Base-by-base conservation (phyloP, 2,888 invertebrate genomes). In the Spatulosminthurus flaviceps region DNA sequence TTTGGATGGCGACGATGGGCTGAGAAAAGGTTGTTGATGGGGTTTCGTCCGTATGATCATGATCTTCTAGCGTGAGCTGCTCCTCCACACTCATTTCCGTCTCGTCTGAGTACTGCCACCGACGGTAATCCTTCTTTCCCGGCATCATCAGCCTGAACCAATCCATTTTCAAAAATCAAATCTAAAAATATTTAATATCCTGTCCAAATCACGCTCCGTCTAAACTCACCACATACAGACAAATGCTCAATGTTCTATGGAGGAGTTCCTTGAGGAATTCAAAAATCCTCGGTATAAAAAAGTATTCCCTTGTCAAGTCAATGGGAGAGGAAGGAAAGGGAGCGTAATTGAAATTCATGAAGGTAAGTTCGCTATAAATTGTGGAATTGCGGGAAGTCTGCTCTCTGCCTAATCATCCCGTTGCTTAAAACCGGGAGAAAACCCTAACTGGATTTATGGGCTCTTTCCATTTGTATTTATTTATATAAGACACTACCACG, bases 61-160 rank as follows among this genome's bases (percentile, higher is more conserved):
- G 82, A 78, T 85, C 85, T 67, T 84, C 85, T 9, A 85, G 80
- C 22, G 85, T 84, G 26, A 84, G 81, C 77, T 84, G 84, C 75
- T 85, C 85, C 43, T 85, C 85, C 81, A 83, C 83, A 79, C 82
- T 84, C 74, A 85, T 85, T 79, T 85, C 85, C 78, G 83, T 83
- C 75, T 85, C 85, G 75, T 85, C 84, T 29, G 82, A 82, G 74
- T 84, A 84, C 79, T 84, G 82, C 85, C 85, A 85, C 73, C 85
- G 75, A 61, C 81, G 80, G 82, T 85, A 85, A 66, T 85, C 82
- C 67, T 70, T 79, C 79, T 82, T 81, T 71, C 81, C 82, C 79
- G 82, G 80, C 76, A 78, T 78, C 34, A 19, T 77, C 21, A 16
- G n/a, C 66, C 26, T 60, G n/a, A 60, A 60, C 19, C 60, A 21